Base-by-base conservation (phyloP, 2,888 invertebrate genomes). In the Noctua pronuba region DNA sequence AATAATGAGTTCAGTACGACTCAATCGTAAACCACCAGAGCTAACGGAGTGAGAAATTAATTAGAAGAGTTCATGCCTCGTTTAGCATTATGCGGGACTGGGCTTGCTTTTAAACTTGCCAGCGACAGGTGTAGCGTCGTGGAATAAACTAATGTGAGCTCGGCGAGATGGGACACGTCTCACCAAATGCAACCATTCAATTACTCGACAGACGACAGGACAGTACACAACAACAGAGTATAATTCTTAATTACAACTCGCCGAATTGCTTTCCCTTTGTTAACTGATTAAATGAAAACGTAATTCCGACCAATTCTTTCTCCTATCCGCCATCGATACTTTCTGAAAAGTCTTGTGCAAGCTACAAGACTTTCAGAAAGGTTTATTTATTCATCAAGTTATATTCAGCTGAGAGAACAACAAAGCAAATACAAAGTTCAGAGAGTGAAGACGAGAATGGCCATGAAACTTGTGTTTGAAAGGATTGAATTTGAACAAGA, bases 1-100 rank as follows among this genome's bases (percentile, higher is more conserved):
- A 66, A 31, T 79, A 75, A 77, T 77, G 58, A 78, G 64, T 69
- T 55, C 65, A 73, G 38, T 72, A 69, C 46, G 66, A 75, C 52
- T 76, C 62, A 82, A 83, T 83, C 75, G 80, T 67, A 83, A 68
- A 75, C 71, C 71, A 83, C 66, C 71, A 68, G 71, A 89, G 79
- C 82, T 87, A 91, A 80, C 87, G 84, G 79, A 90, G 91, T 93
- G 91, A 91, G 87, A 92, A 93, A 91, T 90, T 90, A 90, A 90
- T 91, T 90, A 88, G 86, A 86, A 86, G 85, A 80, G 89, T 92
- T 92, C 87, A 91, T 88, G 92, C 89, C 87, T 87, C 89, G 89
- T 88, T 91, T 90, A 80, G 81, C 90, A 87, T 86, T 83, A 83
- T 78, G 79, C 77, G 84, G 82, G 83, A 85, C 86, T 91, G 86